Conservation (phyloP, 2,888 invertebrate species). For the Drosophila nigritarsus region DNA sequence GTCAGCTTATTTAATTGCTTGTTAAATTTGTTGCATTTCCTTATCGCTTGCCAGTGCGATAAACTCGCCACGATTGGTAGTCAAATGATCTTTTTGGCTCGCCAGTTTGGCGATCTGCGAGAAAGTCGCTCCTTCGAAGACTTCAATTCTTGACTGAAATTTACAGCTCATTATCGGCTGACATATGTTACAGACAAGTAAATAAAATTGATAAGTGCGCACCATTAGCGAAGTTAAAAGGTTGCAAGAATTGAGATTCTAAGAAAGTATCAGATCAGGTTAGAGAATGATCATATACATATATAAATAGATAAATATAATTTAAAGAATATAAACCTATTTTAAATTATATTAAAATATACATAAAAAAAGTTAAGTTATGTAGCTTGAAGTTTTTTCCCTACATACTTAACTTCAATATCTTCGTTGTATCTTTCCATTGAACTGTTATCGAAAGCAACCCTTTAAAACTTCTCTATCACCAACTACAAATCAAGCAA, state of each 20-base stretch:
- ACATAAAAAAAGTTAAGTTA: not conserved
- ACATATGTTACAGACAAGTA: not conserved
- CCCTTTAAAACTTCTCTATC: constrained; percentile 38
- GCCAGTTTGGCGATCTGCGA: constrained; percentile 15
- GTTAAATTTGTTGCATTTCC: constrained; percentile 56
- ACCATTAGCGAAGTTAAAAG: not conserved
- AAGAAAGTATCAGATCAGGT: not conserved
- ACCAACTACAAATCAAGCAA: constrained; percentile 46
- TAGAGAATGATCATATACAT: not conserved
- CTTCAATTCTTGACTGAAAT: constrained; percentile 16
- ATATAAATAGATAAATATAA: not conserved
- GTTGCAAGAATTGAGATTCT: not conserved
- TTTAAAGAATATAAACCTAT: not conserved
- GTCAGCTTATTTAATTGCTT: constrained; percentile 53
- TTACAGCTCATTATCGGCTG: not conserved
- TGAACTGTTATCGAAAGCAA: not conserved
- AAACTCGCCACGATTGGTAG: constrained; percentile 34
- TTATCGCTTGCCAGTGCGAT: constrained; percentile 44
- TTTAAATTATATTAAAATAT: not conserved
- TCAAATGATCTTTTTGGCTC: constrained; percentile 21
- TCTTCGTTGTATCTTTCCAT: not conserved
- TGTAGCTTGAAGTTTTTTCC: not conserved
- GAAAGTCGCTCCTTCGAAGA: constrained; percentile 32
- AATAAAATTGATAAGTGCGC: not conserved
- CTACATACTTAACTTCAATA: not conserved